phyloP scores from a whole-genome alignment of 2,888 invertebrate species.

The Incurvaria masculella region DNA sequence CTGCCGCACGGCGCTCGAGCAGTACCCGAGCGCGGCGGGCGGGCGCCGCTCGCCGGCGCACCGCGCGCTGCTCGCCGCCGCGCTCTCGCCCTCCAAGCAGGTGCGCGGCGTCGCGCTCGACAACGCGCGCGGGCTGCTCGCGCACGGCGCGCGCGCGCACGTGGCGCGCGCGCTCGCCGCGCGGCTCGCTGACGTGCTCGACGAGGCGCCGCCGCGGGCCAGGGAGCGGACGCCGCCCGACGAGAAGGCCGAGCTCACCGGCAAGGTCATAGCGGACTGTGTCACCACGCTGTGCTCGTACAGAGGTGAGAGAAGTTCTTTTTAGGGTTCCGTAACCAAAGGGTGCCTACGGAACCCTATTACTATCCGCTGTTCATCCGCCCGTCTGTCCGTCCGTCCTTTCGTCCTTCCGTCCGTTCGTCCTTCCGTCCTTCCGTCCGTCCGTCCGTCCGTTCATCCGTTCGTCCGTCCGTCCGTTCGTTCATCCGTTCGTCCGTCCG shows the following conservation, averaged over 20 bases:
- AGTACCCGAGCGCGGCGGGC: conserved; percentile 65
- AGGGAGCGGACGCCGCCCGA: conserved; percentile 39
- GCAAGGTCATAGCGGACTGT: conserved; percentile 55
- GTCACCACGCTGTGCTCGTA: conserved; percentile 51
- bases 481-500: no score
- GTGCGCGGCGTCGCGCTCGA: conserved; percentile 62
- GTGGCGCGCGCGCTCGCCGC: conserved; percentile 62
- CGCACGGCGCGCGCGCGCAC: conserved; percentile 55
- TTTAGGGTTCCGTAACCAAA: no score
- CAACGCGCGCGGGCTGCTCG: conserved; percentile 59
- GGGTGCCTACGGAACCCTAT: no score
- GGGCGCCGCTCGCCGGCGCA: conserved; percentile 65
- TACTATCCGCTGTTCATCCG: no score
- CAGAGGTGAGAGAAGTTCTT: conserved; percentile 37
- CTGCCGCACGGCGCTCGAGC: conserved; percentile 67
- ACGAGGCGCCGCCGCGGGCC: conserved; percentile 52
- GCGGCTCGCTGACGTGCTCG: conserved; percentile 65
- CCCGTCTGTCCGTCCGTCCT: no score
- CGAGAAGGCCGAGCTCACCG: conserved; percentile 43
- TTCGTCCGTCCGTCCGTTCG: no score
- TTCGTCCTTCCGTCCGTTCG: no score
- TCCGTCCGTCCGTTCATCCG: no score
- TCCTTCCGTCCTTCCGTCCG: no score
- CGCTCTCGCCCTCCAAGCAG: conserved; percentile 60
- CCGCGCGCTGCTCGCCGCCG: conserved; percentile 66